Evolutionary conservation across 2,888 invertebrate species (phyloP).

Genomic region (Hydropsyche betteni): DNA sequence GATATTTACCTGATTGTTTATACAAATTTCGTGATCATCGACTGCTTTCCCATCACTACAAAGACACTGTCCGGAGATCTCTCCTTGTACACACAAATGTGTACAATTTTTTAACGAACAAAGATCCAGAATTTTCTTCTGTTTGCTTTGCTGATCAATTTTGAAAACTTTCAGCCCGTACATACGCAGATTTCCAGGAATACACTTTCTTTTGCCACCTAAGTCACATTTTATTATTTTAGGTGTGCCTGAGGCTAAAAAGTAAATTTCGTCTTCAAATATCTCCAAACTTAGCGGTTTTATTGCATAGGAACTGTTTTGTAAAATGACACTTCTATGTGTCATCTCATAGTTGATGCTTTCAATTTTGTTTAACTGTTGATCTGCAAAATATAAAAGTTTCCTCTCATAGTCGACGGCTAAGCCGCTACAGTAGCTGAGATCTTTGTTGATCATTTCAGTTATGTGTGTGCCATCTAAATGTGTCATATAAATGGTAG

Average conservation of each 20-base stretch:
- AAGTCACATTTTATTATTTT: slow-evolving; percentile 70
- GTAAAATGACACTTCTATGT: slow-evolving; percentile 60
- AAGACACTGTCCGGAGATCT: slow-evolving; percentile 64
- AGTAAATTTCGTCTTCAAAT: slow-evolving; percentile 82
- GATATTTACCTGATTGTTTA: slow-evolving; percentile 46
- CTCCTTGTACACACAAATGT: slow-evolving; percentile 70
- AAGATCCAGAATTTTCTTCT: slow-evolving; percentile 62
- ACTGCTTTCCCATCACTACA: slow-evolving; percentile 65
- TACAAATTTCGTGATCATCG: slow-evolving; percentile 56
- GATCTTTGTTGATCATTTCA: slow-evolving; percentile 58
- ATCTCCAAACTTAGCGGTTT: slow-evolving; percentile 74
- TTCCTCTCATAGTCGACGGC: slow-evolving; percentile 65
- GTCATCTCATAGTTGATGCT: slow-evolving; percentile 63
- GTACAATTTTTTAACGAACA: slow-evolving; percentile 67
- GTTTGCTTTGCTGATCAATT: slow-evolving; percentile 66
- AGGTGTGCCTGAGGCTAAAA: slow-evolving; percentile 67
- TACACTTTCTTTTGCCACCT: slow-evolving; percentile 64
- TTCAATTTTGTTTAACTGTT: slow-evolving; percentile 65
- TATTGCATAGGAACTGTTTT: slow-evolving; percentile 60
- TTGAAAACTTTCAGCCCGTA: slow-evolving; percentile 64
- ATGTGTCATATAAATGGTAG: slow-evolving; percentile 64
- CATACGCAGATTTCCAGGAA: slow-evolving; percentile 60
- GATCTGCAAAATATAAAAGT: slow-evolving; percentile 81
- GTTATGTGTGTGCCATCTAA: slow-evolving; percentile 64
- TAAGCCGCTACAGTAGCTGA: slow-evolving; percentile 60